Conservation (phyloP, 2,113 vertebrate species). For the Emydocephalus ijimae region DNA sequence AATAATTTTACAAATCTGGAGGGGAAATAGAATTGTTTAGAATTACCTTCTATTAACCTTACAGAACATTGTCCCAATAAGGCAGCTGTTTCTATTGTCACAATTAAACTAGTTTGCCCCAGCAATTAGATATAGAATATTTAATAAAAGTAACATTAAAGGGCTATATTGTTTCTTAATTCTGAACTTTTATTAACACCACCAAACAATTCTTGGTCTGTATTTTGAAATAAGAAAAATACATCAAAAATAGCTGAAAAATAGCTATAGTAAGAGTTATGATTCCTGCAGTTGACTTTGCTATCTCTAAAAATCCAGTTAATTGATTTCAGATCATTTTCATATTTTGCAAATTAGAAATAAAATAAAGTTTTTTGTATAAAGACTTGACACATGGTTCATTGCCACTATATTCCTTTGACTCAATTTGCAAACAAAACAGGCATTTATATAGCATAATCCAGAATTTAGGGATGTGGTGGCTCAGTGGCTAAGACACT, state of each 20-base stretch:
- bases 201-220: not conserved
- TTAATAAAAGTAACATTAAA: not conserved
- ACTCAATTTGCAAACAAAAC: conserved; percentile 13
- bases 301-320: not conserved
- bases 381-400: conserved; percentile 7
- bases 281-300: conserved; percentile 1
- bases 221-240: not conserved
- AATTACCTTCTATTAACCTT: conserved; percentile 28
- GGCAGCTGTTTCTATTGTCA: conserved; percentile 31
- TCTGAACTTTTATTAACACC: conserved; percentile 12
- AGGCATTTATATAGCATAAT: not conserved
- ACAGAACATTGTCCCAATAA: conserved; percentile 1
- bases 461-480: too few species aligned
- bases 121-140: conserved; percentile 16
- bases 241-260: not conserved
- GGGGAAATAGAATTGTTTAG: not conserved
- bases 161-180: conserved; percentile 13
- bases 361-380: not conserved
- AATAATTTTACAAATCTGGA: not conserved
- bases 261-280: not conserved
- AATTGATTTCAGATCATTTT: not conserved
- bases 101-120: conserved; percentile 29
- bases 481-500: too few species aligned
- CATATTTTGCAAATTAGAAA: not conserved
- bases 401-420: conserved; percentile 18